Conservation (phyloP, 2,797 vertebrate species). For the Macropus fuliginosus region DNA sequence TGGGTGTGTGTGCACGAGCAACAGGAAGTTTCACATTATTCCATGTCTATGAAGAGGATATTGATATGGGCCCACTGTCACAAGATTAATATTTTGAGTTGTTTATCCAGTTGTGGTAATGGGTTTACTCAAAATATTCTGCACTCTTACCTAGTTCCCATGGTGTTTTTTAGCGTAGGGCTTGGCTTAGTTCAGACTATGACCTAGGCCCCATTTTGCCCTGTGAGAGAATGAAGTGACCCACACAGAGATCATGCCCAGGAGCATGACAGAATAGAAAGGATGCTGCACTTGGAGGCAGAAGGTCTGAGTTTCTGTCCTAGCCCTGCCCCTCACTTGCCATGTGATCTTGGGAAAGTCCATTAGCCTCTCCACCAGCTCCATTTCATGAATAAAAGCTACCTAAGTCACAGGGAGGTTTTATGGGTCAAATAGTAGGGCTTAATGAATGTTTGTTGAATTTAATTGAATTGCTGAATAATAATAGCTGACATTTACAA, state of each 20-base stretch:
- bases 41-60: constrained; percentile 31
- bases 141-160: neutral
- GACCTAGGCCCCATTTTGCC: neutral
- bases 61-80: constrained; percentile 28
- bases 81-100: neutral
- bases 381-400: neutral
- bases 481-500: constrained; percentile 9
- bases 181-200: neutral
- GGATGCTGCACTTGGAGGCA: neutral
- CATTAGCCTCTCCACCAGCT: neutral
- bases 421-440: neutral
- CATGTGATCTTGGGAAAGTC: neutral
- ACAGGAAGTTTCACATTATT: neutral
- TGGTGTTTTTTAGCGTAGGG: neutral
- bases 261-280: neutral
- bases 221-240: neutral
- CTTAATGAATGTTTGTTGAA: constrained; percentile 5
- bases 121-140: neutral
- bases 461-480: constrained; percentile 9
- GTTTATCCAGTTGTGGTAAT: constrained; percentile 29
- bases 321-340: neutral
- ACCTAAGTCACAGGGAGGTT: neutral
- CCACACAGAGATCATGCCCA: neutral
- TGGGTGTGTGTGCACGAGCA: neutral
- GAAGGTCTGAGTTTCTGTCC: neutral